Evolutionary conservation across 2,888 invertebrate genomes (phyloP), one percentile per base, ranked within the genome.

Genomic region (Loripinus fragilis): DNA sequence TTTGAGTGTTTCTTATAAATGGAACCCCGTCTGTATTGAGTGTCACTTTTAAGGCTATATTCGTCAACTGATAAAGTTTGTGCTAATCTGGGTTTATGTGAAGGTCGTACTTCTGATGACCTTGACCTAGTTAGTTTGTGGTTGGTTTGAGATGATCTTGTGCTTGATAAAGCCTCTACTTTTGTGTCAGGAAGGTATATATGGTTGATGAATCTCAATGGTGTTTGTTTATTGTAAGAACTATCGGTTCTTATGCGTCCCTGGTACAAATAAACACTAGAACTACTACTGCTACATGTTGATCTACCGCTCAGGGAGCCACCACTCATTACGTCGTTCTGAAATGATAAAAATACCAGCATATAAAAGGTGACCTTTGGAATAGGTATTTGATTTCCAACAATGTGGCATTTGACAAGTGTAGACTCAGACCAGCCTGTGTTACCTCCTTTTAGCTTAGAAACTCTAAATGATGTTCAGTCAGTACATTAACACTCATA

Each of bases 101-200:
- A 17, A 33, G 10, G 60, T 33, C 60, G 3, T 30, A 20, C 17
- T 12, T 60, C 60, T 2, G 33, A 60, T 1, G 60, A 60, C 60
- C 28, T 23, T 3, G 60, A 60, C 5, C 33, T 25, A 33, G 12
- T 52, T 10, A 60, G 23, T 2, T 60, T 12, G 17, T 60, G 33
- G 8, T 20, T 60, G 30, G 17, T 10, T 2, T 3, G 20, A 17
- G 7, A 20, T 20, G 33, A 17, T 30, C 33, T 20, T 60, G 10
- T 33, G 7, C 33, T 28, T 10, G 33, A 17, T 10, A 60, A 33
- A 20, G 2, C 30, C 33, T 20, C 10, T 33, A 20, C 17, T 1
- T 30, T 33, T 60, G 33, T 60, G 12, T 60, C 60, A 12, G 60
- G 60, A 33, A 60, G 33, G 33, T 33, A 60, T 20, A 60, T 60